Evolutionary conservation across 2,888 invertebrate species (phyloP).

Genomic region (Hypomecis atomaria): DNA sequence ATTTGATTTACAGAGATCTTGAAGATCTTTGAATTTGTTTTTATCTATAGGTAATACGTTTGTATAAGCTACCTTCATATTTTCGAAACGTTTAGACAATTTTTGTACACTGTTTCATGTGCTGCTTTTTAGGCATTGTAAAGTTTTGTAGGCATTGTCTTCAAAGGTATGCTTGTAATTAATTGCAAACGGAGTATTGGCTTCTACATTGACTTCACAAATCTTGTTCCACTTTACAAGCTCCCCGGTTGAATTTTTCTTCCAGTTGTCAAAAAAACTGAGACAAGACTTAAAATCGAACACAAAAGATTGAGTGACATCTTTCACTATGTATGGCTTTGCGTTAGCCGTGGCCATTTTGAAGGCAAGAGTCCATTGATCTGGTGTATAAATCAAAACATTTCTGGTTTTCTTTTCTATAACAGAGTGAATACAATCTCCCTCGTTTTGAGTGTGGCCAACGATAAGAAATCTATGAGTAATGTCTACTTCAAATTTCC

Average conservation of each 20-base stretch:
- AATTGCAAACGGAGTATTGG: conserved; percentile 8
- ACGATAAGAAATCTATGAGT: too few species aligned
- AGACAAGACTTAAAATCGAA: too few species aligned
- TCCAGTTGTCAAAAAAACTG: conserved; percentile 13
- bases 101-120: conserved; percentile 13
- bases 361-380: too few species aligned
- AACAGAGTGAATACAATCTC: too few species aligned
- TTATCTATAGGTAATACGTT: conserved; percentile 19
- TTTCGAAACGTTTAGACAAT: conserved; percentile 4
- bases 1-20: conserved; percentile 27
- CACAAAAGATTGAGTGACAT: too few species aligned
- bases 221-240: conserved; percentile 8
- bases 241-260: conserved; percentile 13
- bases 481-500: too few species aligned
- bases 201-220: conserved; percentile 12
- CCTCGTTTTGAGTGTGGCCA: too few species aligned
- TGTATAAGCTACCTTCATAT: conserved; percentile 7
- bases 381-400: too few species aligned
- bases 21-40: conserved; percentile 27
- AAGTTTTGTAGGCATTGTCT: conserved; percentile 10
- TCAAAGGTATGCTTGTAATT: conserved; percentile 15
- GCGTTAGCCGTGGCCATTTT: too few species aligned
- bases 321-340: too few species aligned
- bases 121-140: too few species aligned
- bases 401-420: too few species aligned